A percentile compares a stretch with the other conserved stretches of the same genome.
Evolutionary conservation across 2,113 vertebrate genomes (phyloP).

Genomic region (Corythaeola cristata): DNA sequence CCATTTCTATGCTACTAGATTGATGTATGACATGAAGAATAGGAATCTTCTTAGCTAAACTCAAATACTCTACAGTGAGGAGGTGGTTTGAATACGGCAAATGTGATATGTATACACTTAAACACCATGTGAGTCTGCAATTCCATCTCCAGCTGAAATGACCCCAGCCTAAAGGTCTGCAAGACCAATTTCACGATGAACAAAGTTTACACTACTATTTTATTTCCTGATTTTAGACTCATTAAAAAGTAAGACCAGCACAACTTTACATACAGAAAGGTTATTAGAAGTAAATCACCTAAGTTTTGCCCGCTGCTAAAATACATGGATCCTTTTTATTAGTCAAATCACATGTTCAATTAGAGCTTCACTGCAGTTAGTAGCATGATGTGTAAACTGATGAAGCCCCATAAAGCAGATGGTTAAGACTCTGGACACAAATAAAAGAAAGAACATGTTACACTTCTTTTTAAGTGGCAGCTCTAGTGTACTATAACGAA

Average conservation of each 20-base stretch:
- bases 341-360: neutral
- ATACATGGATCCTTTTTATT: neutral
- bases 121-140: neutral
- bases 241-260: neutral
- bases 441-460: neutral
- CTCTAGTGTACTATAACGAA: neutral
- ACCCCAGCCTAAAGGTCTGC: neutral
- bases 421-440: slow-evolving; percentile 18
- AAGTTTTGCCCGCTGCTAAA: neutral
- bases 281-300: neutral
- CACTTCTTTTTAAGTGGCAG: slow-evolving; percentile 29
- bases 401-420: slow-evolving; percentile 15
- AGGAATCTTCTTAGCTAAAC: neutral
- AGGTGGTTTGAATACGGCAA: neutral
- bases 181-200: neutral
- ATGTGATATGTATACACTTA: neutral
- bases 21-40: neutral
- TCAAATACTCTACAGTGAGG: neutral
- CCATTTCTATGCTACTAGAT: neutral
- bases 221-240: neutral
- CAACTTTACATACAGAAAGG: neutral
- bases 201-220: neutral
- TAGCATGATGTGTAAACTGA: neutral
- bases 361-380: neutral
- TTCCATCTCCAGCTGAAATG: neutral